A percentile compares a stretch with the other conserved stretches of the same genome.
phyloP scores from a whole-genome alignment of 2,797 vertebrate species.

The Dromococcyx pavoninus region DNA sequence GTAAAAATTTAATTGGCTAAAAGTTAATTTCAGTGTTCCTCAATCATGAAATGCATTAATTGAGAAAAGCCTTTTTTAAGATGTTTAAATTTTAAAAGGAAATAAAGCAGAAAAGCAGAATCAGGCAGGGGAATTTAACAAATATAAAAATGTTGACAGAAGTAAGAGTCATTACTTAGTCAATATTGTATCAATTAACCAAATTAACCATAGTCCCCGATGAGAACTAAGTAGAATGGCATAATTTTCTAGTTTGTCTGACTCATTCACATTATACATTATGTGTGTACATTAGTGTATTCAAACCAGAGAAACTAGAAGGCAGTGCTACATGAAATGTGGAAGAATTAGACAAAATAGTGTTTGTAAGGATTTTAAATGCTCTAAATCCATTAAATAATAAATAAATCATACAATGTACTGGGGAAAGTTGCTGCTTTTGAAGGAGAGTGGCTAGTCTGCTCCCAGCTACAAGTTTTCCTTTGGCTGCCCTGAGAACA shows the following conservation, averaged over 20 bases:
- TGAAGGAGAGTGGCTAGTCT: not conserved
- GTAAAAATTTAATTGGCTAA: conserved; percentile 72
- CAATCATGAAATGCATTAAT: conserved; percentile 47
- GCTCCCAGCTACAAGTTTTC: not conserved
- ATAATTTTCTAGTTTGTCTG: conserved; percentile 47
- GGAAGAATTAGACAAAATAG: conserved; percentile 42
- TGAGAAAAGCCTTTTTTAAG: conserved; percentile 34
- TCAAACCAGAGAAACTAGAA: conserved; percentile 27
- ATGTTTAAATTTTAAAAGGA: conserved; percentile 52
- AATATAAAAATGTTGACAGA: conserved; percentile 55
- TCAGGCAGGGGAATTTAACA: conserved; percentile 37
- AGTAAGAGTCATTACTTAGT: conserved; percentile 40
- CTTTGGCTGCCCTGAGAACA: not conserved
- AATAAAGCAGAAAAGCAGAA: conserved; percentile 48
- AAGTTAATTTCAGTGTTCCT: conserved; percentile 67
- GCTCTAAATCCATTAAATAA: conserved; percentile 51
- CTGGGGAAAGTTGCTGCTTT: not conserved
- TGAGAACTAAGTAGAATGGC: conserved; percentile 30
- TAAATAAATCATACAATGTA: conserved; percentile 29
- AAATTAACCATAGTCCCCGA: not conserved
- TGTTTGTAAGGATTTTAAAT: conserved; percentile 25
- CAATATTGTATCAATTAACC: conserved; percentile 65
- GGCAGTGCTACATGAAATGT: conserved; percentile 5
- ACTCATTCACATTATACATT: conserved; percentile 10
- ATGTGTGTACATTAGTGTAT: not conserved